phyloP scores from a whole-genome alignment of 2,113 vertebrate genomes.

The Semicossyphus pulcher region DNA sequence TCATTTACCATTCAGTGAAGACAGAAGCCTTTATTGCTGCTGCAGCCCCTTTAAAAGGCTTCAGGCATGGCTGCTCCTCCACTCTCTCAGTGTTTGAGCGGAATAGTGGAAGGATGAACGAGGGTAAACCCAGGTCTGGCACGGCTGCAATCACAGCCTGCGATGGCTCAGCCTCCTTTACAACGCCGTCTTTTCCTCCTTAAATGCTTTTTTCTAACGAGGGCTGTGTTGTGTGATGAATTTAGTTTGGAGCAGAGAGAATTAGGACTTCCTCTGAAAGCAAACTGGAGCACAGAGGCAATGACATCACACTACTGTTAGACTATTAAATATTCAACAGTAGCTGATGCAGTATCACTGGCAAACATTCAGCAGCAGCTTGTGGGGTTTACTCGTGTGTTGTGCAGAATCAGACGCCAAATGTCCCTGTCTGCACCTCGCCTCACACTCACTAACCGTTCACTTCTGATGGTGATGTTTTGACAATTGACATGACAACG shows the following conservation, averaged over 20 bases:
- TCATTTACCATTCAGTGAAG: slow-evolving; percentile 39
- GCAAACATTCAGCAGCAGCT: slow-evolving; percentile 65
- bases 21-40: slow-evolving; percentile 33
- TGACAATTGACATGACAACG: slow-evolving; percentile 8
- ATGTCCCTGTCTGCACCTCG: slow-evolving; percentile 39
- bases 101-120: slow-evolving; percentile 25
- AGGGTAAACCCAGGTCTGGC: slow-evolving; percentile 32
- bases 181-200: neutral
- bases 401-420: slow-evolving; percentile 55
- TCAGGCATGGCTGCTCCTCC: slow-evolving; percentile 47
- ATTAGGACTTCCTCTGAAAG: slow-evolving; percentile 20
- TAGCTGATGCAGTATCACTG: slow-evolving; percentile 48
- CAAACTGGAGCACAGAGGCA: slow-evolving; percentile 27
- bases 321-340: slow-evolving; percentile 63
- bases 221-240: slow-evolving; percentile 14
- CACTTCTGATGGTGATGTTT: slow-evolving; percentile 3
- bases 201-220: slow-evolving; percentile 11
- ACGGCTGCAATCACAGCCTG: slow-evolving; percentile 37
- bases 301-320: slow-evolving; percentile 47
- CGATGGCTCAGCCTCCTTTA: slow-evolving; percentile 29
- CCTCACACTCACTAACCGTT: slow-evolving; percentile 25
- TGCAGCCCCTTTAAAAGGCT: slow-evolving; percentile 39
- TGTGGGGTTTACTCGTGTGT: slow-evolving; percentile 59
- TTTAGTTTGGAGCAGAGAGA: neutral
- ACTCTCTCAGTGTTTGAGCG: slow-evolving; percentile 30